A percentile compares a stretch with the other conserved stretches of the same genome.
These are phyloP conservation scores for Prosopocoilus inquinatus DNA, from an alignment of 2,888 invertebrate genomes.

Conservation along the genomic window DNA sequence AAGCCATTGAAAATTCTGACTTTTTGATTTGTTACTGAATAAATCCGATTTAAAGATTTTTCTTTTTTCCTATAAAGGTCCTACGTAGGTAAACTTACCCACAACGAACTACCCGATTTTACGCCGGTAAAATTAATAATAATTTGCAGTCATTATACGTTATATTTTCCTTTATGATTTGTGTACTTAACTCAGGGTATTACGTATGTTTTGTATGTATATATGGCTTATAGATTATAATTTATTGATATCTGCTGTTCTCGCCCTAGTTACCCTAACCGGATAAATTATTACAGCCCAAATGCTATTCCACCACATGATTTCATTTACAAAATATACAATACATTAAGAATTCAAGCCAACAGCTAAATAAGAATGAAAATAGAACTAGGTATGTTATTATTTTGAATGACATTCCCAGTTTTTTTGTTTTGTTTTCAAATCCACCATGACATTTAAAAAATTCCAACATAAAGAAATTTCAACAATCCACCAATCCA, in stretches of 20 bases:
- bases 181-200: conserved; percentile 5
- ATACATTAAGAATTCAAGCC: too few relatives aligned
- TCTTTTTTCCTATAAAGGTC: not conserved
- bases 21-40: not conserved
- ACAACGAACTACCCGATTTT: not conserved
- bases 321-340: too few relatives aligned
- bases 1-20: not conserved
- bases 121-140: not conserved
- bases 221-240: conserved; percentile 6
- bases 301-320: conserved; percentile 21
- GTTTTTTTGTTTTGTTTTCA: too few relatives aligned
- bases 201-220: conserved; percentile 7
- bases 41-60: conserved; percentile 1
- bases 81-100: too few relatives aligned
- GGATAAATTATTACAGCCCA: conserved; percentile 20
- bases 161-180: conserved; percentile 1
- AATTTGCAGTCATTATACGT: conserved; percentile 4
- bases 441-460: too few relatives aligned
- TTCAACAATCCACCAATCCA: too few relatives aligned
- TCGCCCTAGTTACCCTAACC: conserved; percentile 24
- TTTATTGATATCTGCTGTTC: conserved; percentile 8
- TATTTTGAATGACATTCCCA: too few relatives aligned
- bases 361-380: too few relatives aligned
- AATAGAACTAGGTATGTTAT: too few relatives aligned
- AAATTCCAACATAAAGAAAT: too few relatives aligned